phyloP scores from a whole-genome alignment of 1,140 invertebrate genomes.

The Carposina sasakii region DNA sequence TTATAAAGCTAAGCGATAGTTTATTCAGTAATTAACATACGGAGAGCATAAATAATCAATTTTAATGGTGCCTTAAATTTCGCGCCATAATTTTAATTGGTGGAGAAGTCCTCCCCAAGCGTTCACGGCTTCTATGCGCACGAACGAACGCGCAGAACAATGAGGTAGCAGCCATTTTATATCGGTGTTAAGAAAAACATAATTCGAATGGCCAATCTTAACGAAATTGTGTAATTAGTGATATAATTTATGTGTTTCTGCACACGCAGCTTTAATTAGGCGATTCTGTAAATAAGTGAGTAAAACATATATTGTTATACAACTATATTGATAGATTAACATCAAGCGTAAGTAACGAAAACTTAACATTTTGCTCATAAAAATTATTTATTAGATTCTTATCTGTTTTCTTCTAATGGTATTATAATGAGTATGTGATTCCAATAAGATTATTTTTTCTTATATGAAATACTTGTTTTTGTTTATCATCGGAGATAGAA shows the following conservation, averaged over 20 bases:
- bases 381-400: conserved; percentile 52
- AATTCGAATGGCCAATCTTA: conserved; percentile 73
- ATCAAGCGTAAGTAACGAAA: conserved; percentile 57
- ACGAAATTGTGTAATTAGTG: conserved; percentile 73
- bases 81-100: conserved; percentile 73
- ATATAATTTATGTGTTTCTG: conserved; percentile 70
- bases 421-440: no score
- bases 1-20: conserved; percentile 36
- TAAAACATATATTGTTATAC: conserved; percentile 60
- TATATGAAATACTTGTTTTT: no score
- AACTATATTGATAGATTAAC: conserved; percentile 46
- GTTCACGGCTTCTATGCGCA: conserved; percentile 73
- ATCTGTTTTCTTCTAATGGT: conserved; percentile 44
- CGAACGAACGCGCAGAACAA: conserved; percentile 73
- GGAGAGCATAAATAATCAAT: conserved; percentile 45
- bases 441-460: no score
- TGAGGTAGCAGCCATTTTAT: conserved; percentile 74
- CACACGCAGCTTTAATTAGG: conserved; percentile 62
- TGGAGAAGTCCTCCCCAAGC: conserved; percentile 70
- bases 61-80: conserved; percentile 68
- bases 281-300: conserved; percentile 69
- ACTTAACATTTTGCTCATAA: conserved; percentile 61
- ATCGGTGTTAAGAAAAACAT: conserved; percentile 73
- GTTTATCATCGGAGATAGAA: no score
- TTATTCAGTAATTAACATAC: conserved; percentile 28